Evolutionary conservation across 2,113 vertebrate genomes (phyloP).

Genomic region (Dipodomys spectabilis): DNA sequence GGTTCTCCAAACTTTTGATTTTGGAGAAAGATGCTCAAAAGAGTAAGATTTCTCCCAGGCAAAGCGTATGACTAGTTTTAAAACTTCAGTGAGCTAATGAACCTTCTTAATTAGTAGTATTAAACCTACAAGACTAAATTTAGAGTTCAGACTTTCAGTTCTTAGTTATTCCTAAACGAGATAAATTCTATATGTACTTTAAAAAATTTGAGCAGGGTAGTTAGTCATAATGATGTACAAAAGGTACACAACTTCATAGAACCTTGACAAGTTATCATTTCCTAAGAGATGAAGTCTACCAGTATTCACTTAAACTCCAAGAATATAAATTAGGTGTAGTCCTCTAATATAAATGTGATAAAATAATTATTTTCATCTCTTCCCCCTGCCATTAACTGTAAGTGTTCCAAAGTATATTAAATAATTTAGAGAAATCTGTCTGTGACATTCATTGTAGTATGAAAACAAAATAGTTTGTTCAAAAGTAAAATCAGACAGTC

Average conservation of each 20-base stretch:
- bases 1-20: background rate
- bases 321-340: background rate
- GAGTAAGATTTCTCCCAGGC: background rate
- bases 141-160: constrained; percentile 14
- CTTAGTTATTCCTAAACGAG: constrained; percentile 26
- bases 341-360: background rate
- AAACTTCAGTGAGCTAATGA: background rate
- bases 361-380: background rate
- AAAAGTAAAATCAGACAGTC: background rate
- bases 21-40: background rate
- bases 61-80: background rate
- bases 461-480: background rate
- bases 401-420: background rate
- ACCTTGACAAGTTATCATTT: background rate
- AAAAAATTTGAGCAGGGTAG: background rate
- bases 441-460: background rate
- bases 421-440: background rate
- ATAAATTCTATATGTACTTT: background rate
- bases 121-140: background rate
- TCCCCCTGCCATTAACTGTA: background rate
- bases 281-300: background rate
- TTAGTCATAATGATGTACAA: background rate
- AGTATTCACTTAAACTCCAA: background rate
- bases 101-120: background rate
- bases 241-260: background rate